Conservation (phyloP, 2,113 vertebrate species). For the Alces alces region DNA sequence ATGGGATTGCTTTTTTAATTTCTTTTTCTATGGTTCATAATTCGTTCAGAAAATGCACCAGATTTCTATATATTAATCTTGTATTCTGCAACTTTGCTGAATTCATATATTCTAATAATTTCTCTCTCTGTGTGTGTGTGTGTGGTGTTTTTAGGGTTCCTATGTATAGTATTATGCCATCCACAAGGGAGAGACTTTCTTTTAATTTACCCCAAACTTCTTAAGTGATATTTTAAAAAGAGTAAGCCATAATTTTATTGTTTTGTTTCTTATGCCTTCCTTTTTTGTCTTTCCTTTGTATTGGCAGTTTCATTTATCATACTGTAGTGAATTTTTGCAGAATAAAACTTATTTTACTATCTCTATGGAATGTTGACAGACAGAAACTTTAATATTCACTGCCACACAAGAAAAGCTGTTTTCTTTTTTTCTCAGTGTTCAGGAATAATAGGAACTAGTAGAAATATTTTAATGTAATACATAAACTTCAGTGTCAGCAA, state of each 20-base stretch:
- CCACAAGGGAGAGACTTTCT: neutral
- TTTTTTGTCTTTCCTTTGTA: constrained; percentile 7
- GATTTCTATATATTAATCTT: neutral
- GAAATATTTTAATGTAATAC: constrained; percentile 52
- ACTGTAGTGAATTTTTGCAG: neutral
- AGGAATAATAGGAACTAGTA: constrained; percentile 64
- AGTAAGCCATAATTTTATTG: neutral
- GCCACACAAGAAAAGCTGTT: constrained; percentile 36
- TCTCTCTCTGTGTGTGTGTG: neutral
- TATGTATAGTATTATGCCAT: neutral
- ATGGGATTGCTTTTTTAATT: neutral
- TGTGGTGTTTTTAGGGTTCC: neutral
- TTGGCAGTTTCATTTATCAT: neutral
- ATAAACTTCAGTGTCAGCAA: constrained; percentile 26
- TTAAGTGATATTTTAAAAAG: neutral
- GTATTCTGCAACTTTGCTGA: neutral
- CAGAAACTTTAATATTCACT: constrained; percentile 53
- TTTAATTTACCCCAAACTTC: neutral
- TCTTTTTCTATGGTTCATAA: neutral
- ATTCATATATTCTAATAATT: neutral
- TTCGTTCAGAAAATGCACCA: neutral
- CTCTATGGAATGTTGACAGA: neutral
- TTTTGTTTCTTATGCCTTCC: neutral
- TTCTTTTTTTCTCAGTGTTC: constrained; percentile 29
- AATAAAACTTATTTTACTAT: constrained; percentile 41